Evolutionary conservation across 2,113 vertebrate species (phyloP).

Genomic region (Colossoma macropomum): DNA sequence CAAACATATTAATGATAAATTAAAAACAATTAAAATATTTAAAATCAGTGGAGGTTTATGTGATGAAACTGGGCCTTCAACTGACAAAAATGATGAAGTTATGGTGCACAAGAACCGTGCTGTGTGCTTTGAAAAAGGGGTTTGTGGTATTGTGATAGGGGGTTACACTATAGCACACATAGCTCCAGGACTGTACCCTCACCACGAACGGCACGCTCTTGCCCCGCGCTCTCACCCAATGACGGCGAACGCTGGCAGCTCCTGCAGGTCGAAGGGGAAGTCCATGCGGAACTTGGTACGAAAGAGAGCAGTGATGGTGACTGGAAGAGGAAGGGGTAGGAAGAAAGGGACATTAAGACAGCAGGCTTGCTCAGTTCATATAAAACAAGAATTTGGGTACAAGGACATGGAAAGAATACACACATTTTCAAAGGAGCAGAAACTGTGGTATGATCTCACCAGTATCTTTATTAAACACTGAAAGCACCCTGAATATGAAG

Average conservation of each 20-base stretch:
- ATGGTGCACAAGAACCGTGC: neutral
- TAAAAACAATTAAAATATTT: neutral
- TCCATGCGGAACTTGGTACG: constrained; percentile 96
- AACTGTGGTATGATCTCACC: constrained; percentile 71
- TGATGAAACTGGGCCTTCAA: neutral
- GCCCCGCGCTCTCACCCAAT: constrained; percentile 85
- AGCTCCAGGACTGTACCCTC: constrained; percentile 49
- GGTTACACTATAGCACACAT: constrained; percentile 30
- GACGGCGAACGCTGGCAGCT: constrained; percentile 92
- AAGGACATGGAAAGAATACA: neutral
- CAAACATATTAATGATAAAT: neutral
- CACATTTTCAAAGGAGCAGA: neutral
- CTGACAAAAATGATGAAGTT: neutral
- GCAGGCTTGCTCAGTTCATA: neutral
- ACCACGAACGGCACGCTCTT: constrained; percentile 51
- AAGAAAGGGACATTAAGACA: neutral
- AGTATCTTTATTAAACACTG: constrained; percentile 95
- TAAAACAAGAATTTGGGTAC: neutral
- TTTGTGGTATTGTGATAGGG: neutral
- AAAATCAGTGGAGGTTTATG: too few relatives aligned
- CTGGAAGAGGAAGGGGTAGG: constrained; percentile 63
- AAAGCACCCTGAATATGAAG: constrained; percentile 95
- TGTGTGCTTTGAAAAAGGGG: neutral
- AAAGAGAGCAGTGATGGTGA: constrained; percentile 95
- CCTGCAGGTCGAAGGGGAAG: constrained; percentile 94